Evolutionary conservation across 2,888 invertebrate species (phyloP), one percentile per base, ranked within the genome.

Genomic region (Drosophila pseudotakahashii): DNA sequence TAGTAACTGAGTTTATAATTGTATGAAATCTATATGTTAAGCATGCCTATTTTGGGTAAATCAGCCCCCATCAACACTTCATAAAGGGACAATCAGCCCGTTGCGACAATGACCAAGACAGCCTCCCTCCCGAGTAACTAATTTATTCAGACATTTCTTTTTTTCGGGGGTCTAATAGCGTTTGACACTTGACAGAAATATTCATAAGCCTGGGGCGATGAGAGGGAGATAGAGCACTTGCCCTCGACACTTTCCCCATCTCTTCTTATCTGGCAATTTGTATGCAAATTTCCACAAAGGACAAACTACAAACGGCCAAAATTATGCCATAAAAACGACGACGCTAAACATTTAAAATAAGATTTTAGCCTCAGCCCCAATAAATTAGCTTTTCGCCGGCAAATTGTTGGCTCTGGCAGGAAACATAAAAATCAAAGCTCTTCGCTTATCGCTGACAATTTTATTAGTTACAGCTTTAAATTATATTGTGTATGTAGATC

Each of bases 391-490:
- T 55, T 52, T 59, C 50, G 32, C 50, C 7, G 58, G 58, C 58
- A 81, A 81, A 81, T 81, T 52, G 63, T 59, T 71, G 73, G 60
- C 61, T 57, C 52, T 36, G 30, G 52, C 54, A 47, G 44, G 45
- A 55, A 61, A 26, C 59, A 85, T 88, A 82, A 88, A 85, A 88
- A 85, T 84, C 84, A 88, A 82, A 88, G 72, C 72, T 72, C 61
- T 52, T 41, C 54, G 58, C 55, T 81, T 64, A 58, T 73, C 64
- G 51, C 48, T 66, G 68, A 39, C 53, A 37, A 55, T 76, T 85
- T 85, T 85, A 86, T 88, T 85, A 85, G 86, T 78, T 74, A 75
- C 74, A 75, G 77, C 88, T 88, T 86, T 76, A 86, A 83, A 83
- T 75, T 85, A 75, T 82, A 70, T 78, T 69, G 42, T 48, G 45